A percentile compares a stretch with the other conserved stretches of the same genome.
phyloP scores from a whole-genome alignment of 2,113 vertebrate genomes.

The Megalops atlanticus region DNA sequence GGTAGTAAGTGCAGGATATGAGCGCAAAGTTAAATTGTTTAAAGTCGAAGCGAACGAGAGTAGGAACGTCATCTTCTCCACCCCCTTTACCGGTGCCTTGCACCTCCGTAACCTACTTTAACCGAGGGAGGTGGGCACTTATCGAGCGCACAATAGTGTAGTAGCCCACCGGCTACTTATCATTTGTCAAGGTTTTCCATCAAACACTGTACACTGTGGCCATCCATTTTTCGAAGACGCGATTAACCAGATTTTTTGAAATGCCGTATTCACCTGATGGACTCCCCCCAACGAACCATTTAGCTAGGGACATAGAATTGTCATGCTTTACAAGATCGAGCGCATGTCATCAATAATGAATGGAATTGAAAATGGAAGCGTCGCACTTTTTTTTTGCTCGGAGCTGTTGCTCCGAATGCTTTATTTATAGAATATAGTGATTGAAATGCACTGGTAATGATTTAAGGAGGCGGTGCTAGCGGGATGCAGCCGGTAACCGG shows the following conservation, averaged over 20 bases:
- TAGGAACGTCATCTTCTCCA: neutral
- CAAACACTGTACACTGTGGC: neutral
- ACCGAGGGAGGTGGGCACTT: neutral
- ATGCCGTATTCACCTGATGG: neutral
- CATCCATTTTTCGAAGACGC: neutral
- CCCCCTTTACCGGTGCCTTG: neutral
- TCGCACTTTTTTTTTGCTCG: neutral
- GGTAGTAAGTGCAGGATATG: neutral
- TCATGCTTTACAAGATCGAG: neutral
- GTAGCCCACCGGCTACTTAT: neutral
- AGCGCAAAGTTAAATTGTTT: conserved; percentile 32
- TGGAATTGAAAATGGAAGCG: neutral
- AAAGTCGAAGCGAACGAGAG: conserved; percentile 19
- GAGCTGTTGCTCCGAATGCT: neutral
- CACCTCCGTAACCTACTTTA: conserved; percentile 21
- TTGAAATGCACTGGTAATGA: conserved; percentile 23
- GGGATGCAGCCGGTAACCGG: conserved; percentile 46
- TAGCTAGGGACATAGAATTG: neutral
- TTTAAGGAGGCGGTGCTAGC: conserved; percentile 45
- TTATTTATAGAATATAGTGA: conserved; percentile 3
- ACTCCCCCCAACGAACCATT: neutral
- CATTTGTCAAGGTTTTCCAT: neutral
- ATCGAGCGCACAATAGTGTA: neutral
- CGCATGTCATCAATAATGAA: neutral
- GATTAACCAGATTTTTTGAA: neutral